A percentile compares a stretch with the other conserved stretches of the same genome.
Conservation (phyloP, 2,888 invertebrate genomes). For the Macaria liturata region DNA sequence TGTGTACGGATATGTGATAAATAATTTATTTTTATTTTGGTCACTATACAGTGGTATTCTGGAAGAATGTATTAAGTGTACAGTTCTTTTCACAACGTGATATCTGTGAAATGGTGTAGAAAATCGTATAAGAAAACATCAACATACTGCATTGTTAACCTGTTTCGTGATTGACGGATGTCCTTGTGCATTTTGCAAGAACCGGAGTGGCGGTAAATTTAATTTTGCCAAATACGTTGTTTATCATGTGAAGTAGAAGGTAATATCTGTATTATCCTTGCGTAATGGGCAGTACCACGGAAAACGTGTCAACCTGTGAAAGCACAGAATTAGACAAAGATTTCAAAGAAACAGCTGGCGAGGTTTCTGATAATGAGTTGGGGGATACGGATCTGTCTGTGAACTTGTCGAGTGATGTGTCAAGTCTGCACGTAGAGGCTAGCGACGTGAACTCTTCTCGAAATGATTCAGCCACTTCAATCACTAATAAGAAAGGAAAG, state of each 20-base stretch:
- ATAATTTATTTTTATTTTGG: no score
- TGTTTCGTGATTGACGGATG: conserved; percentile 81
- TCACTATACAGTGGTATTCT: conserved; percentile 3
- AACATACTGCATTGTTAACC: conserved; percentile 71
- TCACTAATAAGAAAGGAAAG: conserved; percentile 66
- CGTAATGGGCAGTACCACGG: conserved; percentile 74
- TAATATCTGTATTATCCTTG: conserved; percentile 4
- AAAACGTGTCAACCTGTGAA: conserved; percentile 56
- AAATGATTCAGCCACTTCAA: conserved; percentile 55
- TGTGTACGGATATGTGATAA: no score
- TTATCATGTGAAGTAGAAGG: conserved; percentile 51
- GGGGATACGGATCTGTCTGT: conserved; percentile 57
- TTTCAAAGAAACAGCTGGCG: conserved; percentile 58
- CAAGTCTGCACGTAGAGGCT: conserved; percentile 28
- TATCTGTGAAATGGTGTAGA: conserved; percentile 1
- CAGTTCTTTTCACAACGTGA: neutral
- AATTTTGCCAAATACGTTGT: conserved; percentile 55
- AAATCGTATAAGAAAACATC: conserved; percentile 15
- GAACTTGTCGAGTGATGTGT: conserved; percentile 48
- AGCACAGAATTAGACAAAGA: conserved; percentile 50
- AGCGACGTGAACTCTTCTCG: conserved; percentile 60
- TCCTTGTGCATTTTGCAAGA: conserved; percentile 79
- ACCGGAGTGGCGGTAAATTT: conserved; percentile 79
- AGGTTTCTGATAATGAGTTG: conserved; percentile 60
- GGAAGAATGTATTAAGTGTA: conserved; percentile 3